Percentiles rank a stretch among this genome's conserved stretches.
phyloP scores from a whole-genome alignment of 2,113 vertebrate genomes.

The Centrocercus urophasianus region DNA sequence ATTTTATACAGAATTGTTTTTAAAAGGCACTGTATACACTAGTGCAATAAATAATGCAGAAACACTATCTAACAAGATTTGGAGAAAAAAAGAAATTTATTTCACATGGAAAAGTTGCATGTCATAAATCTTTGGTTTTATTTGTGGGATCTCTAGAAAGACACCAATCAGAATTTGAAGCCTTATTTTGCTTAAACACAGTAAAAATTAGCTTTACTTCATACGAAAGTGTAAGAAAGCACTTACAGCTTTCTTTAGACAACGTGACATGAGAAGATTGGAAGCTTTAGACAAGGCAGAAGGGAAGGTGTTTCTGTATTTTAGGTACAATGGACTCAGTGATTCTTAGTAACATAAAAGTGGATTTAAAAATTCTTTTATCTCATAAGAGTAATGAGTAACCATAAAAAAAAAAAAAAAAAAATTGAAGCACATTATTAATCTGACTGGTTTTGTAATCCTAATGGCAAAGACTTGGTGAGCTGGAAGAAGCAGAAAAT shows the following conservation, averaged over 20 bases:
- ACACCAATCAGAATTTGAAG: not conserved
- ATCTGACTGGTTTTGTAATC: not conserved
- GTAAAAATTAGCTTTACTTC: not conserved
- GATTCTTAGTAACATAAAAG: not conserved
- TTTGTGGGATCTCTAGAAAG: not conserved
- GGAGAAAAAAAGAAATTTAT: not conserved
- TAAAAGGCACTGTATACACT: not conserved
- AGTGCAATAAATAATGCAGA: not conserved
- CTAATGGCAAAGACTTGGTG: accelerated
- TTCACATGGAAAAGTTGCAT: not conserved
- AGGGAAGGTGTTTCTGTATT: not conserved
- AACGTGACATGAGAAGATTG: not conserved
- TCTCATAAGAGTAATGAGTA: not conserved
- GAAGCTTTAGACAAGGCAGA: not conserved
- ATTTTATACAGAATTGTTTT: not conserved
- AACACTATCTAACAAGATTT: not conserved
- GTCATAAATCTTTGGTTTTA: not conserved
- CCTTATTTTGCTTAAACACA: not conserved
- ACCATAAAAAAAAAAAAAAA: not conserved
- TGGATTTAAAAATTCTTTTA: not conserved
- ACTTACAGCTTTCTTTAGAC: not conserved
- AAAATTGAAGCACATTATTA: not conserved
- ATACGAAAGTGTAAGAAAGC: not conserved
- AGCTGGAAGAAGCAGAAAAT: not conserved
- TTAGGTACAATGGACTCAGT: not conserved